Conservation (phyloP, 2,888 invertebrate genomes). For the Anaspis maculata region DNA sequence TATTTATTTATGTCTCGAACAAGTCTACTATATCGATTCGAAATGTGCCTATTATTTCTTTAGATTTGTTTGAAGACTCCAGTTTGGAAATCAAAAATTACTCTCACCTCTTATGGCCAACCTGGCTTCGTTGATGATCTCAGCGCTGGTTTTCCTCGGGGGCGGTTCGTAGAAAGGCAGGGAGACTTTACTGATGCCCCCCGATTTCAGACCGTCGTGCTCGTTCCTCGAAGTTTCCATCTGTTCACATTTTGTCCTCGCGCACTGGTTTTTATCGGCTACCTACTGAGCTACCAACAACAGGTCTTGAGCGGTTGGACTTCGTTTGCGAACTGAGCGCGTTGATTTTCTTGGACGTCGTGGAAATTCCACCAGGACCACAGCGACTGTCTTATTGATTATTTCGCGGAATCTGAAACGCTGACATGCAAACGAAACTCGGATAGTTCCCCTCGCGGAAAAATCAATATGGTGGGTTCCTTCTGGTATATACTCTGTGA, state of each 20-base stretch:
- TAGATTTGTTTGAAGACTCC: too few species aligned
- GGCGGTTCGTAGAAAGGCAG: conserved; percentile 55
- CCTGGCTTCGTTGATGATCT: conserved; percentile 72
- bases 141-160: conserved; percentile 64
- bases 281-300: conserved; percentile 1
- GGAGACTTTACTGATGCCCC: conserved; percentile 29
- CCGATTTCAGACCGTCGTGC: conserved; percentile 11
- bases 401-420: conserved; percentile 27
- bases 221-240: conserved; percentile 2
- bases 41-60: too few species aligned
- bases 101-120: conserved; percentile 46
- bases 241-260: not conserved
- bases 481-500: too few species aligned
- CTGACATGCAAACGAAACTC: conserved; percentile 25
- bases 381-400: too few species aligned
- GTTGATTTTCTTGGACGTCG: conserved; percentile 10
- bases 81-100: too few species aligned
- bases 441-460: conserved; percentile 1
- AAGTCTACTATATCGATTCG: too few species aligned
- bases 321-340: conserved; percentile 8
- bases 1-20: too few species aligned
- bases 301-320: conserved; percentile 1
- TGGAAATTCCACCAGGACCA: too few species aligned
- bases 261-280: not conserved
- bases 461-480: conserved; percentile 13